A percentile compares a stretch with the other conserved stretches of the same genome.
These are phyloP conservation scores for Oscheius onirici DNA, from an alignment of 2,888 invertebrate genomes.

Conservation along the genomic window DNA sequence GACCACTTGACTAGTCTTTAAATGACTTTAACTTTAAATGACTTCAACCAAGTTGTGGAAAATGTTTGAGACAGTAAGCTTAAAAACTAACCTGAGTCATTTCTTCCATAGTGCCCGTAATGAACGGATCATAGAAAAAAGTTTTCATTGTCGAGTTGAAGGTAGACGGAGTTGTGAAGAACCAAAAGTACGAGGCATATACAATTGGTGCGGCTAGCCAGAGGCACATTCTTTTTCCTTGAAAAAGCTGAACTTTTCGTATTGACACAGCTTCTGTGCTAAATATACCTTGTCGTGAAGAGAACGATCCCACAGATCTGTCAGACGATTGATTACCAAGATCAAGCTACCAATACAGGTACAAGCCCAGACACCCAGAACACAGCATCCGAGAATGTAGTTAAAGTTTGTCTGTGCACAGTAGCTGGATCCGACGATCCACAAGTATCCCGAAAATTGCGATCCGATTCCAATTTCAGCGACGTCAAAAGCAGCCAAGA, in stretches of 20 bases:
- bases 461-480: not conserved
- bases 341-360: not conserved
- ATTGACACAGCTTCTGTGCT: too few species aligned
- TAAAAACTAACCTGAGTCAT: not conserved
- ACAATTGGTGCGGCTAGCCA: not conserved
- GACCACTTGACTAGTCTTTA: too few species aligned
- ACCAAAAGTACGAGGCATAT: not conserved
- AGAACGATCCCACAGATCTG: not conserved
- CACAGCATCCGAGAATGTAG: not conserved
- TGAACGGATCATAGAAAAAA: slow-evolving; percentile 5
- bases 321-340: not conserved
- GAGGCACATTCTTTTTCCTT: not conserved
- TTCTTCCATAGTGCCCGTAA: not conserved
- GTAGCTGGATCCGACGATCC: not conserved
- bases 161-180: not conserved
- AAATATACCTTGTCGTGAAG: not conserved
- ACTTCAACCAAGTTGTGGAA: too few species aligned
- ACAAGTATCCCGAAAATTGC: not conserved
- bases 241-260: not conserved
- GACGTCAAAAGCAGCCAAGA: not conserved
- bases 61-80: too few species aligned
- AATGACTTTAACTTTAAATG: too few species aligned
- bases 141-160: not conserved
- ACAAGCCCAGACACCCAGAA: not conserved
- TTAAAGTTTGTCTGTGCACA: not conserved